Evolutionary conservation across 2,113 vertebrate species (phyloP).

Genomic region (Pogonocichla stellata): DNA sequence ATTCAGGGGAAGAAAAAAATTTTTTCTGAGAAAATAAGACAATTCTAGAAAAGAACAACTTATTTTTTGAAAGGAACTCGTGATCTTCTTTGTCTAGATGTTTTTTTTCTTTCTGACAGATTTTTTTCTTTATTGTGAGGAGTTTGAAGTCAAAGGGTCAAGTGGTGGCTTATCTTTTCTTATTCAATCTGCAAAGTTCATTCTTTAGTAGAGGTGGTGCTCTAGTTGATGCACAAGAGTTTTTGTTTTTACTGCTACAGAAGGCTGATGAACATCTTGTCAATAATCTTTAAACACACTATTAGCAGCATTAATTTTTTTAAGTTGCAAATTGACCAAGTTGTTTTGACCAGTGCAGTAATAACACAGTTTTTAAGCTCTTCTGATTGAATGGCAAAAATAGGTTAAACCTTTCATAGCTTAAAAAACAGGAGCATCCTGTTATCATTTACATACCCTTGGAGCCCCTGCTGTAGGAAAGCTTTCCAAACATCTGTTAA

Average conservation of each 20-base stretch:
- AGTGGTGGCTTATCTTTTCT: background rate
- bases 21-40: background rate
- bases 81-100: background rate
- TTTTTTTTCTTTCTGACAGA: background rate
- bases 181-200: background rate
- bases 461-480: conserved; percentile 4
- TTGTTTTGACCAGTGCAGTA: background rate
- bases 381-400: background rate
- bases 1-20: background rate
- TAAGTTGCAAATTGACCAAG: background rate
- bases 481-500: conserved; percentile 58
- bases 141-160: background rate
- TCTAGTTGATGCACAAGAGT: background rate
- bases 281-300: background rate
- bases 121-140: background rate
- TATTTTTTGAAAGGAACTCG: background rate
- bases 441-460: background rate
- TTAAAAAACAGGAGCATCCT: background rate
- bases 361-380: background rate
- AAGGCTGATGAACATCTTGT: background rate
- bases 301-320: background rate
- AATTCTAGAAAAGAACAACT: background rate
- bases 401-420: background rate
- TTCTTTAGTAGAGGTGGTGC: background rate
- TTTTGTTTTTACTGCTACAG: background rate